phyloP scores from a whole-genome alignment of 35 echinoderm and acorn worm species.

The Ophiothrix spiculata region DNA sequence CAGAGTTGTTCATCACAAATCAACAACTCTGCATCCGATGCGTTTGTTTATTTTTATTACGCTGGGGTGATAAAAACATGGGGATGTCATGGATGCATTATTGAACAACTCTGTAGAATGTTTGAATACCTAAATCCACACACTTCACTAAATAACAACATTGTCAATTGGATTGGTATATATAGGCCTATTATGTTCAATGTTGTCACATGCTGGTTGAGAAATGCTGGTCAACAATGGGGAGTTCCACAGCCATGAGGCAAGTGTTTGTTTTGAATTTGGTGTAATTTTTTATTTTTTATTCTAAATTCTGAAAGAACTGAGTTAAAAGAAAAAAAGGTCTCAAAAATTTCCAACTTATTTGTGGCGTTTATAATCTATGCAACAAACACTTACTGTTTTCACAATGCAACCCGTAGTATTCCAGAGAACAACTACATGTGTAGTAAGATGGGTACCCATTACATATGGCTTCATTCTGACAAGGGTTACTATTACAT shows the following conservation, averaged over 20 bases:
- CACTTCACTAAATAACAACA: too few relatives aligned
- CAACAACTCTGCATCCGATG: too few relatives aligned
- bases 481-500: slow-evolving; percentile 64
- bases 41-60: too few relatives aligned
- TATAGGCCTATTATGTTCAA: too few relatives aligned
- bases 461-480: slow-evolving; percentile 42
- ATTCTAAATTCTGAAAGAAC: background rate
- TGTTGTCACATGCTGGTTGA: background rate
- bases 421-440: slow-evolving; percentile 36
- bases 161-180: too few relatives aligned
- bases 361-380: background rate
- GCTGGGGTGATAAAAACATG: too few relatives aligned
- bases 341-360: background rate
- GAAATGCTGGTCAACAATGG: background rate
- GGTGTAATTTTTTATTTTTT: background rate
- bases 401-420: slow-evolving; percentile 48
- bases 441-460: slow-evolving; percentile 25
- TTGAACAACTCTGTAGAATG: too few relatives aligned
- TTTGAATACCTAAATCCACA: too few relatives aligned
- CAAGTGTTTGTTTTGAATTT: too few relatives aligned
- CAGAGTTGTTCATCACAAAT: too few relatives aligned
- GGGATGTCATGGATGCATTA: too few relatives aligned
- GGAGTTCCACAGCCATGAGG: too few relatives aligned
- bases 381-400: slow-evolving; percentile 27
- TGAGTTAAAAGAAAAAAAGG: background rate